Conservation (phyloP, 2,797 vertebrate genomes). For the Natrix natrix region DNA sequence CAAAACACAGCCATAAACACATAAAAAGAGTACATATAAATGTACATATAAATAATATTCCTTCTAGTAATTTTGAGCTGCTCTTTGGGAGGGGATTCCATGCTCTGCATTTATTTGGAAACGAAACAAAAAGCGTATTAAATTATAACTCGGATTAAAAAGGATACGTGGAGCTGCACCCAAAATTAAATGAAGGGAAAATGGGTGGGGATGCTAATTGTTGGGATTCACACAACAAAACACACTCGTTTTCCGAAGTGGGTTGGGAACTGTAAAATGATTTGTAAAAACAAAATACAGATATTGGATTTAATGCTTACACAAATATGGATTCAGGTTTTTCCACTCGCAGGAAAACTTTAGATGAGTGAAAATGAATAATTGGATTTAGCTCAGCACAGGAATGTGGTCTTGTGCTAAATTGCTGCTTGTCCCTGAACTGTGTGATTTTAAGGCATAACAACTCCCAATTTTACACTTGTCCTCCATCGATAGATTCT, state of each 20-base stretch:
- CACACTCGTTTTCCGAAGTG: neutral
- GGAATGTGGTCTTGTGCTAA: neutral
- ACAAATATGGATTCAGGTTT: neutral
- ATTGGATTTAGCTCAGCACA: neutral
- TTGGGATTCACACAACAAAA: neutral
- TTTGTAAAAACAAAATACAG: neutral
- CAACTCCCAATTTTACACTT: constrained; percentile 54
- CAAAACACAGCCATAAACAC: no score
- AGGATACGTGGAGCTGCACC: neutral
- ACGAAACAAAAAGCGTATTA: neutral
- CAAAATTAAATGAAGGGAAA: neutral
- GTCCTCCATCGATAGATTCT: constrained; percentile 72
- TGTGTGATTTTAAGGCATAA: neutral
- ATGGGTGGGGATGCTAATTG: neutral
- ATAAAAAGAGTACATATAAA: no score
- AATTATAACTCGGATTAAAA: neutral
- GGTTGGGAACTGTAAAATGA: no score
- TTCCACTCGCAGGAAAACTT: neutral
- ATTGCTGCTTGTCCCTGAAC: neutral
- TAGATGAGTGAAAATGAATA: neutral
- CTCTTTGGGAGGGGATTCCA: neutral
- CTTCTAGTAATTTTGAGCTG: neutral
- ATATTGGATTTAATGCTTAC: neutral
- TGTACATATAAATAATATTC: no score
- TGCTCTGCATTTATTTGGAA: neutral